These are phyloP conservation scores for Caenorhabditis sinica DNA, from an alignment of 2,888 invertebrate species.

Conservation along the genomic window DNA sequence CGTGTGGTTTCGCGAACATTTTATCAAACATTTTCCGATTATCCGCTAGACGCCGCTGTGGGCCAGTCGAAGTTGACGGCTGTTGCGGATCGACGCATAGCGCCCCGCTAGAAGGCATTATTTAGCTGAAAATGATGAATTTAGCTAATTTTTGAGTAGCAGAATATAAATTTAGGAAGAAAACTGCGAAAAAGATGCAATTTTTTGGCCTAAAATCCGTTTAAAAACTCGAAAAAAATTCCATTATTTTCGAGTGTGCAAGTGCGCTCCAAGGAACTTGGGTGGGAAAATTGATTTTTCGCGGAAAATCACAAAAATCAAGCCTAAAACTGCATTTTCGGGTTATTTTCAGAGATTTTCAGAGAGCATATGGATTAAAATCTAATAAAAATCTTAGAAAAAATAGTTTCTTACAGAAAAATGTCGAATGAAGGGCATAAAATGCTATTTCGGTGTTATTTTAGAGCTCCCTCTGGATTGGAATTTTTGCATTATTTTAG, in stretches of 20 bases:
- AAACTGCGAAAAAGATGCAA: background rate
- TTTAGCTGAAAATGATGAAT: slow-evolving; percentile 1
- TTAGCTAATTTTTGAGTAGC: background rate
- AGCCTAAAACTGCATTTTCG: background rate
- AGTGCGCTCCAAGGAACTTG: slow-evolving; percentile 33
- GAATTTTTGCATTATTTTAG: no score
- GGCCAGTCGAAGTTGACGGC: slow-evolving; percentile 45
- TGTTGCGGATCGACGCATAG: slow-evolving; percentile 26
- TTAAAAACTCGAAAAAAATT: slow-evolving; percentile 11
- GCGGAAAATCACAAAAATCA: background rate
- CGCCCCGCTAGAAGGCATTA: slow-evolving; percentile 10
- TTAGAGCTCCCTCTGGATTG: no score
- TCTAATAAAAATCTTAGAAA: no score
- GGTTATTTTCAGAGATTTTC: background rate
- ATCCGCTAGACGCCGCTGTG: slow-evolving; percentile 9
- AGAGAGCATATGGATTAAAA: no score
- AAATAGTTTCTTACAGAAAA: no score
- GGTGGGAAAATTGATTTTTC: slow-evolving; percentile 23
- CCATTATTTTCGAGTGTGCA: slow-evolving; percentile 9
- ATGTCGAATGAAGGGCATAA: no score
- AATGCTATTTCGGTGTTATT: no score
- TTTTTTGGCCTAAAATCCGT: background rate
- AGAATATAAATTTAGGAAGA: background rate
- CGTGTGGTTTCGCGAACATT: background rate
- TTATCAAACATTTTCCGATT: slow-evolving; percentile 13